Percentiles rank a stretch among this genome's conserved stretches.
Evolutionary conservation across 2,113 vertebrate species (phyloP).

Genomic region (Podocnemis expansa): DNA sequence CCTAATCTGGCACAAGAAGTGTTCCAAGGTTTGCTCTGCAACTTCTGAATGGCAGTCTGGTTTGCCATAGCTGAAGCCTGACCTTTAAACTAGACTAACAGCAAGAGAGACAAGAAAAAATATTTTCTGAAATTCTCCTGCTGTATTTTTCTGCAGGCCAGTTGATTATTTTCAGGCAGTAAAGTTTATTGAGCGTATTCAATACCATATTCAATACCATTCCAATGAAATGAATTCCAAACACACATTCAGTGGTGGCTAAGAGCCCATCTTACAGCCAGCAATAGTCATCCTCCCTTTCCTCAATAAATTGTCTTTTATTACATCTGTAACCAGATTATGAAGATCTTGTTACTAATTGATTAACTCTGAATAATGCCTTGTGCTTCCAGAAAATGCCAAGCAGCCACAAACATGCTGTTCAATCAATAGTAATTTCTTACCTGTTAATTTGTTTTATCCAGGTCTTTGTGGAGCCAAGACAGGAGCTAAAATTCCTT

Average conservation of each 20-base stretch:
- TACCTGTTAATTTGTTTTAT: slow-evolving; percentile 22
- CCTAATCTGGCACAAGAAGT: neutral
- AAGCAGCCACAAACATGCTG: neutral
- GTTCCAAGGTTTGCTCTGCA: neutral
- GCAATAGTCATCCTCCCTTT: neutral
- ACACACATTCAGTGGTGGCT: neutral
- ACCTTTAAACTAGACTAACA: neutral
- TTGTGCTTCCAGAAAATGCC: slow-evolving; percentile 11
- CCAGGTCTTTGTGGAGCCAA: neutral
- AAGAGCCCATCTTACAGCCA: neutral
- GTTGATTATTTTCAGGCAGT: slow-evolving; percentile 5
- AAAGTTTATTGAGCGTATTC: slow-evolving; percentile 7
- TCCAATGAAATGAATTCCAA: slow-evolving; percentile 23
- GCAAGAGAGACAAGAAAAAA: slow-evolving; percentile 8
- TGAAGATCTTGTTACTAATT: slow-evolving; percentile 56
- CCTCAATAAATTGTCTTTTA: slow-evolving; percentile 30
- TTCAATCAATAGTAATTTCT: slow-evolving; percentile 45
- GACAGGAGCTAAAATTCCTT: neutral
- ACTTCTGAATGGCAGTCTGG: neutral
- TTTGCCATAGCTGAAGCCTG: neutral
- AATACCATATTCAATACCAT: slow-evolving; percentile 6
- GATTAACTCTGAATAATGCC: slow-evolving; percentile 50
- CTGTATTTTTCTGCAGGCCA: neutral
- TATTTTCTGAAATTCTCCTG: neutral
- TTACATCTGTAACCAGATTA: slow-evolving; percentile 46